Conservation (phyloP, 1,140 invertebrate species). For the Tribolium madens region DNA sequence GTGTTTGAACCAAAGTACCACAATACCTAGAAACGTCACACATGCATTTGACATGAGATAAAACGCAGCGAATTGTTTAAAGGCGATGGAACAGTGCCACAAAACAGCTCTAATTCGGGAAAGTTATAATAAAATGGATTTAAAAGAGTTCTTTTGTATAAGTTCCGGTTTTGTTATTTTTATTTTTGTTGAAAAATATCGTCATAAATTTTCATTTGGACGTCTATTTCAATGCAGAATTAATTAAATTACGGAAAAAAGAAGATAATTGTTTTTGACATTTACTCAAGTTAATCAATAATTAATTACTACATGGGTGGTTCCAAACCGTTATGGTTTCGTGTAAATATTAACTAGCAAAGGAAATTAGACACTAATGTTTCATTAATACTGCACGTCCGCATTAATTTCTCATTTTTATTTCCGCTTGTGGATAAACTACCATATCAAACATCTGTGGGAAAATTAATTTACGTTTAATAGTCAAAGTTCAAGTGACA, state of each 20-base stretch:
- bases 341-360: conserved; percentile 7
- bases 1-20: conserved; percentile 29
- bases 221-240: background rate
- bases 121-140: background rate
- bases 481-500: conserved; percentile 5
- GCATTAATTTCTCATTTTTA: conserved; percentile 1
- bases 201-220: background rate
- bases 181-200: background rate
- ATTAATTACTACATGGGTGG: background rate
- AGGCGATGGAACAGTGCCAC: background rate
- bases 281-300: background rate
- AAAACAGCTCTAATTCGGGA: background rate
- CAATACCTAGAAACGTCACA: conserved; percentile 8
- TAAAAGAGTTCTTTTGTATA: background rate
- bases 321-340: background rate
- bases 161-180: background rate
- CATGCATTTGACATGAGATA: conserved; percentile 29
- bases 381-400: background rate
- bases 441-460: conserved; percentile 1
- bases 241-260: background rate
- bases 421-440: background rate
- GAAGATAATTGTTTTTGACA: background rate
- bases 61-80: conserved; percentile 8
- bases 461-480: conserved; percentile 8
- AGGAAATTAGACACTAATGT: conserved; percentile 11